Evolutionary conservation across 2,797 vertebrate species (phyloP), one percentile per base, ranked within the genome.

Genomic region (Hyperoplus immaculatus): DNA sequence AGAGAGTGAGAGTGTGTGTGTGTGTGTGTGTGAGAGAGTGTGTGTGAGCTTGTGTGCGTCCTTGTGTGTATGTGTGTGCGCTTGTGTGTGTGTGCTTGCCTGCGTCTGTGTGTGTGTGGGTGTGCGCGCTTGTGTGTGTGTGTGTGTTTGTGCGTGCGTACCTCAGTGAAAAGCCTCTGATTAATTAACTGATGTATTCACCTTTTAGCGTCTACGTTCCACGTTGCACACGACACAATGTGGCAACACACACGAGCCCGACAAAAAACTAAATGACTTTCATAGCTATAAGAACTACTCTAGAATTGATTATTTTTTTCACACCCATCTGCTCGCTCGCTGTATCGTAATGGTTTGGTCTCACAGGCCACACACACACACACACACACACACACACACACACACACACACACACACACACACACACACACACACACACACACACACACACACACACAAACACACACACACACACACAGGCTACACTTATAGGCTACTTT

Each of bases 171-270:
- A 81, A 67, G 46, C 54, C 14, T 66, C 64, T 64, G 83, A 88
- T 91, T 89, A 85, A 89, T 92, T 83, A 85, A 63, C 77, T 77
- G 83, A 86, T 85, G 69, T 81, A 86, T 89, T 90, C 75, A 81
- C 71, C 72, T 86, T 82, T 74, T 46, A 80, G 69, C 65, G 3
- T 54, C 59, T 45, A 66, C 38, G 36, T 81, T 70, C 39, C n/a
- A 29, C 16, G n/a, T 12, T 55, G 56, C 69, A 69, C 46, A 14
- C 6, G 45, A 71, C 82, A 69, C 42, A 72, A 58, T n/a, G 68
- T 50, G 16, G 62, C 21, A 59, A 65, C 47, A 71, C 69, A 70
- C n/a, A 68, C 11, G 2, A 2, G 16, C 10, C 46, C 66, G 83
- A 80, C 39, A 51, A 21, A 21, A 21, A 53, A 74, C 87, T 84